phyloP scores from a whole-genome alignment of 2,113 vertebrate genomes.

The Corvus moneduloides region DNA sequence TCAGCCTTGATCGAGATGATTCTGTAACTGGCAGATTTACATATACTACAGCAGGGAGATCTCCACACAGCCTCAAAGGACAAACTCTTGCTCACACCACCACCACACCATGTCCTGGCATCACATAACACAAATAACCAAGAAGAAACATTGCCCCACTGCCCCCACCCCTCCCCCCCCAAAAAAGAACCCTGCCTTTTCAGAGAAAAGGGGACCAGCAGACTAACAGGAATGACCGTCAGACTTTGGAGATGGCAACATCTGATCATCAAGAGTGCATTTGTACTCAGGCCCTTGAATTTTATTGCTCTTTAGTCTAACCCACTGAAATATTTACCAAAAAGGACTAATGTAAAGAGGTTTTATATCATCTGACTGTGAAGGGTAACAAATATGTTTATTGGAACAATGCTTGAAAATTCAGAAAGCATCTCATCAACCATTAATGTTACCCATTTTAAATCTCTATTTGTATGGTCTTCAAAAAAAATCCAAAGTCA shows the following conservation, averaged over 20 bases:
- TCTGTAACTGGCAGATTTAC: background rate
- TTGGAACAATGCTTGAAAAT: background rate
- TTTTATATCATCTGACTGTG: background rate
- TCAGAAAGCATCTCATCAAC: background rate
- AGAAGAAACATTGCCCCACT: background rate
- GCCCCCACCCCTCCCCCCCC: rapidly evolving
- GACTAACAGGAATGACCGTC: rapidly evolving
- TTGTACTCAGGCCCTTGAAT: background rate
- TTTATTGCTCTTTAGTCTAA: background rate
- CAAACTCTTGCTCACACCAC: background rate
- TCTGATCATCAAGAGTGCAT: rapidly evolving
- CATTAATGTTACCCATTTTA: background rate
- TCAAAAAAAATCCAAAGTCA: background rate
- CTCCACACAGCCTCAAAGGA: background rate
- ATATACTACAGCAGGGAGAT: rapidly evolving
- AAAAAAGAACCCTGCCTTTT: background rate
- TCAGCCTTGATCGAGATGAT: rapidly evolving
- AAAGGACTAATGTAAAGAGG: background rate
- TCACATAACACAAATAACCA: rapidly evolving
- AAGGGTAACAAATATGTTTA: background rate
- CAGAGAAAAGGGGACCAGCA: background rate
- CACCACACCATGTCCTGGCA: background rate
- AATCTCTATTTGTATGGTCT: background rate
- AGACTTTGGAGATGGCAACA: background rate
- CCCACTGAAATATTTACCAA: background rate